These are phyloP conservation scores for Mimachlamys varia DNA, from an alignment of 2,888 invertebrate species.

Conservation along the genomic window DNA sequence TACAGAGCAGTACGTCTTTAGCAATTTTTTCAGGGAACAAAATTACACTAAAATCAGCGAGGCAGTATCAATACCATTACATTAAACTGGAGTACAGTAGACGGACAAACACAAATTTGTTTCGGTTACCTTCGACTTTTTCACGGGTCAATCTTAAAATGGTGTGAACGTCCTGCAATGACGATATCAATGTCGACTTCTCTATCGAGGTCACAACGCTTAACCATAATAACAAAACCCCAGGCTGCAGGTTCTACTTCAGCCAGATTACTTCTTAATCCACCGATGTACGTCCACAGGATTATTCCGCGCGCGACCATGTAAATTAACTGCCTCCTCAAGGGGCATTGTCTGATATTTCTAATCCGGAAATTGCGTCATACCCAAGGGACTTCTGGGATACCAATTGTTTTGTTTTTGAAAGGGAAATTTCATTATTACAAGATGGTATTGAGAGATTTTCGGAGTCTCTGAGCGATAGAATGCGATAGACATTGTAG, in stretches of 20 bases:
- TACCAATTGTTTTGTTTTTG: constrained; percentile 5
- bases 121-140: too few relatives aligned
- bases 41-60: too few relatives aligned
- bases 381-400: background rate
- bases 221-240: background rate
- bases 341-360: background rate
- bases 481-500: background rate
- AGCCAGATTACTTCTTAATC: background rate
- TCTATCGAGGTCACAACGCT: background rate
- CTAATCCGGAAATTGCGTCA: constrained; percentile 26
- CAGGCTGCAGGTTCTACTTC: background rate
- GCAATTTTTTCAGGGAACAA: too few relatives aligned
- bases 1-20: too few relatives aligned
- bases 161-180: too few relatives aligned
- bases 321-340: background rate
- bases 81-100: too few relatives aligned
- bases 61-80: too few relatives aligned
- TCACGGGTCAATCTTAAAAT: too few relatives aligned
- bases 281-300: background rate
- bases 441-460: background rate
- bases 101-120: too few relatives aligned
- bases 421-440: constrained; percentile 25
- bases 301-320: background rate
- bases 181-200: too few relatives aligned
- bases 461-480: background rate